Conservation (phyloP, 2,113 vertebrate genomes). For the Porphyrio hochstetteri region DNA sequence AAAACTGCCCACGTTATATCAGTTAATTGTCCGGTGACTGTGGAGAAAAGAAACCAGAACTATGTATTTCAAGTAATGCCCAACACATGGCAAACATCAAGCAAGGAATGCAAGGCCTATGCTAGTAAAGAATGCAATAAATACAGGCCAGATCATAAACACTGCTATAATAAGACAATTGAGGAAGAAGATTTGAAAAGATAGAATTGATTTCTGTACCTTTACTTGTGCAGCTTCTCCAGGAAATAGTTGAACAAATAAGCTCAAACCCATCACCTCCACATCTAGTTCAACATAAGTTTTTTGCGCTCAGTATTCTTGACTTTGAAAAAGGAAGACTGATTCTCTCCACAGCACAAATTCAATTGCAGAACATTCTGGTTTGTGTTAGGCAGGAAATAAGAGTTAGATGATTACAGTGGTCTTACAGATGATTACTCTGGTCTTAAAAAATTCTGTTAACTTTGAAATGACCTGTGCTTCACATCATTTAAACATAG, state of each 20-base stretch:
- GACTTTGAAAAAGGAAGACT: slow-evolving; percentile 12
- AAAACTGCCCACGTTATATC: slow-evolving; percentile 15
- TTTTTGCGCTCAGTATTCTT: neutral
- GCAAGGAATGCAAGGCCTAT: slow-evolving; percentile 63
- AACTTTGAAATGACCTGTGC: neutral
- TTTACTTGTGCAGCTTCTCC: slow-evolving; percentile 22
- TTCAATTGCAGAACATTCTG: slow-evolving; percentile 19
- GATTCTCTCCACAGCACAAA: neutral
- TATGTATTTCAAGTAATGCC: slow-evolving; percentile 65
- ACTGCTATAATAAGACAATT: slow-evolving; percentile 60
- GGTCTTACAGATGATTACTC: neutral
- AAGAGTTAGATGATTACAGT: slow-evolving; percentile 1
- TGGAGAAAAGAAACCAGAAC: slow-evolving; percentile 56
- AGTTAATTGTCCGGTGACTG: slow-evolving; percentile 33
- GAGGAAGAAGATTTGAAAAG: slow-evolving; percentile 55
- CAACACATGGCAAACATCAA: slow-evolving; percentile 74
- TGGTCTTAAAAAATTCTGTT: slow-evolving; percentile 23
- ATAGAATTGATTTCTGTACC: slow-evolving; percentile 44
- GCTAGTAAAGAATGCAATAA: slow-evolving; percentile 67
- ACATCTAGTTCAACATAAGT: neutral
- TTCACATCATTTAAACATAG: neutral
- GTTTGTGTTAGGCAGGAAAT: slow-evolving; percentile 32
- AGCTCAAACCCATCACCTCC: neutral
- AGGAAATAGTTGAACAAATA: slow-evolving; percentile 12
- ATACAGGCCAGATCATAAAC: slow-evolving; percentile 70